Conservation (phyloP, 2,888 invertebrate genomes). For the Eilema caniola region DNA sequence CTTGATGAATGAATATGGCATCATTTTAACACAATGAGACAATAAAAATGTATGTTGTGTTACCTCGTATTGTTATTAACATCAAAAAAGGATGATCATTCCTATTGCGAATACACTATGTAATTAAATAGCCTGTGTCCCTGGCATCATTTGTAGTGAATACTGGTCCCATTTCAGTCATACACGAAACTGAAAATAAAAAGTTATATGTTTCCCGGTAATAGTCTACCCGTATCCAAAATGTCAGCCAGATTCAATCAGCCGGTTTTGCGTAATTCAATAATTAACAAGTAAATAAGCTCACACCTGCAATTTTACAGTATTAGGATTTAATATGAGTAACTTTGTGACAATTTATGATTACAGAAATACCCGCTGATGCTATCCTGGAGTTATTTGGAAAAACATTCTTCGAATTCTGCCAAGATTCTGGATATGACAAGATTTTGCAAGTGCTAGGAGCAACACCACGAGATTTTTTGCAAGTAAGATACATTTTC, state of each 20-base stretch:
- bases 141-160: background rate
- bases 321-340: background rate
- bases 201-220: background rate
- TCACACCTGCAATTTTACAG: too few species aligned
- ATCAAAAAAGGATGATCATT: background rate
- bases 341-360: background rate
- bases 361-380: slow-evolving; percentile 94
- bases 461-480: slow-evolving; percentile 97
- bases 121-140: background rate
- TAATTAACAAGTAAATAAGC: too few species aligned
- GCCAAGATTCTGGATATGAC: slow-evolving; percentile 98
- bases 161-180: background rate
- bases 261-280: background rate
- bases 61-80: background rate
- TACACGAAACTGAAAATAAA: background rate
- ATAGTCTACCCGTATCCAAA: background rate
- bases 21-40: slow-evolving; percentile 4
- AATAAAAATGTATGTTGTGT: background rate
- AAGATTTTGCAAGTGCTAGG: slow-evolving; percentile 97
- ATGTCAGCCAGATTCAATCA: background rate
- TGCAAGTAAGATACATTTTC: slow-evolving; percentile 88
- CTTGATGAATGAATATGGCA: background rate
- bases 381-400: slow-evolving; percentile 96
- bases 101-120: background rate
- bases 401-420: slow-evolving; percentile 98